Percentiles rank a stretch among this genome's conserved stretches.
Conservation (phyloP, 2,888 invertebrate species). For the Noctua pronuba region DNA sequence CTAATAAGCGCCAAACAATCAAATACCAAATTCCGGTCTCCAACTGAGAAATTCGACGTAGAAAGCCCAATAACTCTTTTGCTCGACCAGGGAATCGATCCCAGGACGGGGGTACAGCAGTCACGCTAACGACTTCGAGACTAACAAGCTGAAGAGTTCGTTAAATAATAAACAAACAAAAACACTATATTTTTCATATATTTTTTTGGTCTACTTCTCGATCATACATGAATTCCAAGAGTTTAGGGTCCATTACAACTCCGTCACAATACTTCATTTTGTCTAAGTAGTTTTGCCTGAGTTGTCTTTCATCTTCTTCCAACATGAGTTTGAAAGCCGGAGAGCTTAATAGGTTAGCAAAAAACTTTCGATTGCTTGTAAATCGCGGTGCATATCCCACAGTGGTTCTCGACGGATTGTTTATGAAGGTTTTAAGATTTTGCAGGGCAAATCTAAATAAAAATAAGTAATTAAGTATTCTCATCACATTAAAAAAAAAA, state of each 20-base stretch:
- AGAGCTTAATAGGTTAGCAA: constrained; percentile 81
- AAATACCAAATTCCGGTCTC: not conserved
- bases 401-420: constrained; percentile 81
- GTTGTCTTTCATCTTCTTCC: constrained; percentile 73
- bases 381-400: constrained; percentile 81
- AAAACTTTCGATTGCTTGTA: constrained; percentile 83
- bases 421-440: constrained; percentile 77
- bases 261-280: constrained; percentile 82
- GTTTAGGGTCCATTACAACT: constrained; percentile 74
- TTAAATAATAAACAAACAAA: not conserved
- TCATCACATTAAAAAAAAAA: not conserved
- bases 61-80: not conserved
- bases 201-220: constrained; percentile 79
- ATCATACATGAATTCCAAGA: constrained; percentile 78
- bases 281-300: constrained; percentile 71
- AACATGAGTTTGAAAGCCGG: constrained; percentile 79
- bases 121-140: not conserved
- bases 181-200: constrained; percentile 54
- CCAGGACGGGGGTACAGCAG: not conserved
- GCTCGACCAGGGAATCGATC: not conserved
- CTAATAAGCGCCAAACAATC: not conserved
- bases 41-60: not conserved
- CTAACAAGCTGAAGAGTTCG: not conserved
- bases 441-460: constrained; percentile 76
- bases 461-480: not conserved